These are phyloP conservation scores for Formica exsecta DNA, from an alignment of 1,140 invertebrate species.

Conservation along the genomic window DNA sequence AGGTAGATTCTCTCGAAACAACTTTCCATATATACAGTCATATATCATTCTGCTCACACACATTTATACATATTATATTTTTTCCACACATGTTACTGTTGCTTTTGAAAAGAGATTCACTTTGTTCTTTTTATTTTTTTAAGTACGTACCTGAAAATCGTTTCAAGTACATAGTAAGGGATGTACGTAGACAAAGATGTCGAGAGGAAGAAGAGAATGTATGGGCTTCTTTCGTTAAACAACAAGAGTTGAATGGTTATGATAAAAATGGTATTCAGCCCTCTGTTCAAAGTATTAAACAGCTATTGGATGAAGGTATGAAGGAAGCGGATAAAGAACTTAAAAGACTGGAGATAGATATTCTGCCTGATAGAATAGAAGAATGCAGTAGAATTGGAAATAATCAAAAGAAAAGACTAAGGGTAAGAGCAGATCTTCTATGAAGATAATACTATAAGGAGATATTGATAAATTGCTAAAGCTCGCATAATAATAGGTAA, in stretches of 20 bases:
- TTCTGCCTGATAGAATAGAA: slow-evolving; percentile 66
- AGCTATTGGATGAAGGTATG: slow-evolving; percentile 69
- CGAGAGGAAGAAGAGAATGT: slow-evolving; percentile 79
- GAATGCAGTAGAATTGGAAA: slow-evolving; percentile 36
- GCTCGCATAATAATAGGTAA: slow-evolving; percentile 49
- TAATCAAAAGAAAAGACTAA: slow-evolving; percentile 13
- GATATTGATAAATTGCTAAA: slow-evolving; percentile 29
- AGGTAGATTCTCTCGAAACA: slow-evolving; percentile 75
- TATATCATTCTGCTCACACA: background rate
- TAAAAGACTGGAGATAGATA: slow-evolving; percentile 75
- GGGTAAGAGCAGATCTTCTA: slow-evolving; percentile 43
- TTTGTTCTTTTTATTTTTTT: slow-evolving; percentile 45
- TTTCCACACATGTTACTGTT: background rate
- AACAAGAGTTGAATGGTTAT: slow-evolving; percentile 72
- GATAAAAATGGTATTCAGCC: slow-evolving; percentile 11
- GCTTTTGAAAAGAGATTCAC: background rate
- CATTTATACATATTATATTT: background rate
- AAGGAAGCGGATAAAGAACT: slow-evolving; percentile 77
- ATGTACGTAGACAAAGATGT: slow-evolving; percentile 78
- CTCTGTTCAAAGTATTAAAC: slow-evolving; percentile 60
- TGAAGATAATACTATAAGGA: background rate
- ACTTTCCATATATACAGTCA: no score
- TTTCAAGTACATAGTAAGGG: slow-evolving; percentile 82
- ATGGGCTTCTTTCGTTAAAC: slow-evolving; percentile 79
- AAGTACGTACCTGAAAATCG: slow-evolving; percentile 82